phyloP scores from a whole-genome alignment of 2,888 invertebrate genomes.

The Copidosoma aretas region DNA sequence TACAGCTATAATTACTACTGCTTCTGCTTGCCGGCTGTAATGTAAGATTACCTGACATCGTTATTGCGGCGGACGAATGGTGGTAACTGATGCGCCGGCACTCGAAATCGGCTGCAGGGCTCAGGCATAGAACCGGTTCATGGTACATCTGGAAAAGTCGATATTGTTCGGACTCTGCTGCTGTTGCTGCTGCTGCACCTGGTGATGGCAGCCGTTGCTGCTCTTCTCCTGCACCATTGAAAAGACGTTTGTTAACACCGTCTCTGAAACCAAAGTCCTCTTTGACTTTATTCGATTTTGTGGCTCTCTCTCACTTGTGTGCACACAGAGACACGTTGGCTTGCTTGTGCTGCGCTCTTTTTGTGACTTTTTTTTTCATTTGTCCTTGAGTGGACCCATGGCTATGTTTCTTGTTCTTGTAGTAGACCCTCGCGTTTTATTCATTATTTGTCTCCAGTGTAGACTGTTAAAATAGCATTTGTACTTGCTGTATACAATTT shows the following conservation, averaged over 20 bases:
- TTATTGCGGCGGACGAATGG: no score
- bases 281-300: conserved; percentile 31
- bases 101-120: conserved; percentile 33
- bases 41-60: conserved; percentile 41
- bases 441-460: not conserved
- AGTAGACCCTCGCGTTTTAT: not conserved
- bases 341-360: not conserved
- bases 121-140: conserved; percentile 48
- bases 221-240: conserved; percentile 47
- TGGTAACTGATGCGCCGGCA: no score
- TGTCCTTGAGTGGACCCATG: no score
- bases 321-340: not conserved
- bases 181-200: no score
- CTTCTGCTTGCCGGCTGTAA: conserved; percentile 35
- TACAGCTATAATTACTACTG: conserved; percentile 17
- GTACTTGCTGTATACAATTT: no score
- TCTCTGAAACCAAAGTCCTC: conserved; percentile 57
- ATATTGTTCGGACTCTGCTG: conserved; percentile 22
- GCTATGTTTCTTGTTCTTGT: no score
- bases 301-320: not conserved
- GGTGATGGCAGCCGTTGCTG: conserved; percentile 10
- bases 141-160: conserved; percentile 53
- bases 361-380: not conserved
- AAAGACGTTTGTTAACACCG: conserved; percentile 55
- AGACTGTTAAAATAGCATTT: no score